Conservation (phyloP, 1,140 invertebrate genomes). For the Sycobia sp. region DNA sequence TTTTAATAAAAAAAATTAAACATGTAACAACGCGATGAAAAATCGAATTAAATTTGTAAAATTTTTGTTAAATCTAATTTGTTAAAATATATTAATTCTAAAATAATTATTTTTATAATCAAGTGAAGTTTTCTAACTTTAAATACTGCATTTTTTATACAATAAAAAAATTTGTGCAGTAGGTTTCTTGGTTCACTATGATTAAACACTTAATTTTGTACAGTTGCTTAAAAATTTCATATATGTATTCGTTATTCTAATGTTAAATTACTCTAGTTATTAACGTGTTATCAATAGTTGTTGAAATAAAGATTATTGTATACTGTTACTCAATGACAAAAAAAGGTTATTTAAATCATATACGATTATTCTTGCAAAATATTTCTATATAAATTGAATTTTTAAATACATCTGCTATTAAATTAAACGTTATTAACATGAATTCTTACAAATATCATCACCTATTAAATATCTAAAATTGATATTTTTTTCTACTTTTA, state of each 20-base stretch:
- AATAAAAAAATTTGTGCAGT: neutral
- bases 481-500: constrained; percentile 8
- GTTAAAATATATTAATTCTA: constrained; percentile 18
- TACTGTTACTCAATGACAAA: constrained; percentile 32
- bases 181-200: constrained; percentile 27
- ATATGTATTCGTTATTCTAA: constrained; percentile 29
- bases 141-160: constrained; percentile 15
- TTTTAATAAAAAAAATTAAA: constrained; percentile 3
- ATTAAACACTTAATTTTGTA: constrained; percentile 28
- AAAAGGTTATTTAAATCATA: constrained; percentile 20
- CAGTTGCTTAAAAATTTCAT: constrained; percentile 25
- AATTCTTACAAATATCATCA: too few species aligned
- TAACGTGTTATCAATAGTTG: constrained; percentile 31
- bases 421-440: constrained; percentile 2
- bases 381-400: constrained; percentile 21
- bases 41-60: constrained; percentile 18
- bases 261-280: constrained; percentile 27
- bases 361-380: constrained; percentile 21
- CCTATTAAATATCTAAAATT: too few species aligned
- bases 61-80: constrained; percentile 19
- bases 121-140: constrained; percentile 19
- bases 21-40: constrained; percentile 18
- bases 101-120: constrained; percentile 31
- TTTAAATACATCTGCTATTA: constrained; percentile 9
- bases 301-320: constrained; percentile 30